These are phyloP conservation scores for Temnothorax ravouxi DNA, from an alignment of 2,888 invertebrate genomes.

Conservation along the genomic window DNA sequence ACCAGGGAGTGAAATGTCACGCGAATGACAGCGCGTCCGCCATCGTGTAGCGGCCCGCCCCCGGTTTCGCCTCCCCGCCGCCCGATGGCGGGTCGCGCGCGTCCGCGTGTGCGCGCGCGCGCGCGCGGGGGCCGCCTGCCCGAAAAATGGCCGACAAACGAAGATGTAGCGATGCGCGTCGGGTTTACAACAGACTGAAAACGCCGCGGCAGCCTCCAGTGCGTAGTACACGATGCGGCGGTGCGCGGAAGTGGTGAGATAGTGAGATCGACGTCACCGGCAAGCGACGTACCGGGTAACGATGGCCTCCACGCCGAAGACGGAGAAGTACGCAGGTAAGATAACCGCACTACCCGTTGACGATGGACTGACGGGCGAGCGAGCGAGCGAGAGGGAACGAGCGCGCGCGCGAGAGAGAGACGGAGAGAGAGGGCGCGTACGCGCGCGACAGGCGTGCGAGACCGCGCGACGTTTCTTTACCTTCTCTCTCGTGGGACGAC, in stretches of 20 bases:
- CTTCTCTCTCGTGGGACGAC: not conserved
- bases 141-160: conserved; percentile 85
- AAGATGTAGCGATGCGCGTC: conserved; percentile 85
- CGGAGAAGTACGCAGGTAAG: conserved; percentile 85
- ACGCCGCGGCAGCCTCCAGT: conserved; percentile 79
- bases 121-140: conserved; percentile 72
- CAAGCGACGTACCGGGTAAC: conserved; percentile 71
- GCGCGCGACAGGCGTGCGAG: conserved; percentile 32
- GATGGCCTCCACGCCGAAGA: conserved; percentile 85
- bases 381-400: conserved; percentile 2
- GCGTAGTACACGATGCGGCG: conserved; percentile 80
- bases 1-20: conserved; percentile 71
- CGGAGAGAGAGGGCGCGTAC: conserved; percentile 17
- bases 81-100: conserved; percentile 76
- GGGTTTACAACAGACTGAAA: conserved; percentile 85
- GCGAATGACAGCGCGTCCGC: conserved; percentile 71
- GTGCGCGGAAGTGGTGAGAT: conserved; percentile 83
- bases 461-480: conserved; percentile 21
- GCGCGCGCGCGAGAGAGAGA: conserved; percentile 29
- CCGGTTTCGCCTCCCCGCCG: conserved; percentile 62
- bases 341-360: conserved; percentile 53
- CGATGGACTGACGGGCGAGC: conserved; percentile 51
- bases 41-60: conserved; percentile 57
- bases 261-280: conserved; percentile 73
- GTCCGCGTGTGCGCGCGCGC: conserved; percentile 54